Conservation (phyloP, 2,888 invertebrate species). For the Polylopha cassiicola region DNA sequence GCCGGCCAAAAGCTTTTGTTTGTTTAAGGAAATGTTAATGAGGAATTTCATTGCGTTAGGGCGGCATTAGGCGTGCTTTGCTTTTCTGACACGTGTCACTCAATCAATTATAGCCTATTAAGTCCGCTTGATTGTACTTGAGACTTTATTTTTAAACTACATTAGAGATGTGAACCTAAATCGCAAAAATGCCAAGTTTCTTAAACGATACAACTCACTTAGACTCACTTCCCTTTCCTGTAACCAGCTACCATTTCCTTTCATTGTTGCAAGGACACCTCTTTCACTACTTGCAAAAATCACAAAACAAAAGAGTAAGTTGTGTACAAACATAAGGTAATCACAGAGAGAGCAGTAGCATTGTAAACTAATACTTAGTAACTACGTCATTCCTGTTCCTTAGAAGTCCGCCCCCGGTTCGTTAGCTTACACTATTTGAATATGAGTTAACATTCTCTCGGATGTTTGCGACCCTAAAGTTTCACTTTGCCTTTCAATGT, state of each 20-base stretch:
- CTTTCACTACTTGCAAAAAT: no score
- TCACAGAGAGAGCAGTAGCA: no score
- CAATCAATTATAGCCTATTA: conserved; percentile 24
- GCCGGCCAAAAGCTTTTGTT: conserved; percentile 62
- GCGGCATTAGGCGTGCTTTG: conserved; percentile 24
- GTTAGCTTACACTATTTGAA: conserved; percentile 74
- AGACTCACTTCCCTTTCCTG: no score
- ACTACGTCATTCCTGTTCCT: conserved; percentile 24
- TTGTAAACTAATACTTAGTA: conserved; percentile 13
- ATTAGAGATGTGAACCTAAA: no score
- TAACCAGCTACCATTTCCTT: no score
- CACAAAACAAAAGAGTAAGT: no score
- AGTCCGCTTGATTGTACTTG: no score
- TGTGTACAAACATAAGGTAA: no score
- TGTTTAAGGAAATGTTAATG: conserved; percentile 69
- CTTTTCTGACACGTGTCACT: conserved; percentile 12
- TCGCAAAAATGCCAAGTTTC: no score
- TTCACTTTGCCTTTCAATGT: conserved; percentile 55
- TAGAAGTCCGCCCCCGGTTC: conserved; percentile 41
- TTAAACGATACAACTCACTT: no score
- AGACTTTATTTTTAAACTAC: no score
- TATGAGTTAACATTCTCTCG: conserved; percentile 58
- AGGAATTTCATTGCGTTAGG: conserved; percentile 38
- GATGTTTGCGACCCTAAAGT: conserved; percentile 64
- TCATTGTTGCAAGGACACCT: no score